phyloP scores from a whole-genome alignment of 1,140 invertebrate species.

The Tribolium castaneum region DNA sequence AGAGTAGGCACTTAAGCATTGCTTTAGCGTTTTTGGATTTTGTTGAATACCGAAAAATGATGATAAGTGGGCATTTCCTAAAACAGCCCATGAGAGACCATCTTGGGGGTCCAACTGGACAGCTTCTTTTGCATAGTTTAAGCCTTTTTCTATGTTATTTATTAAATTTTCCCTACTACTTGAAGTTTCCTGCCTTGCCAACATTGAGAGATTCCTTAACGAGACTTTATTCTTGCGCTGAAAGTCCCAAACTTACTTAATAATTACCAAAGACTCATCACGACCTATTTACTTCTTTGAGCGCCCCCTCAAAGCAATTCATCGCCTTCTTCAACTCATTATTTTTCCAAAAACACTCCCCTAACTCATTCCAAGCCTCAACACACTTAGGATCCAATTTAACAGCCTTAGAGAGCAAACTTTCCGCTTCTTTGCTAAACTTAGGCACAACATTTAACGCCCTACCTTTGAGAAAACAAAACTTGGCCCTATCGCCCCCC shows the following conservation, averaged over 20 bases:
- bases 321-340: constrained; percentile 83
- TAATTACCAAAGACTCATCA: constrained; percentile 13
- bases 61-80: constrained; percentile 88
- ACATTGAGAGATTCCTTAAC: constrained; percentile 86
- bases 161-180: constrained; percentile 69
- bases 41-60: constrained; percentile 83
- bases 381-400: constrained; percentile 86
- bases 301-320: constrained; percentile 86
- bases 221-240: constrained; percentile 84
- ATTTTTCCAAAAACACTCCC: constrained; percentile 92
- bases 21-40: constrained; percentile 77
- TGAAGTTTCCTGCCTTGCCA: constrained; percentile 76
- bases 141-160: constrained; percentile 77
- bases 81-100: constrained; percentile 85
- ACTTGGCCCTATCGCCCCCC: constrained; percentile 73
- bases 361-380: constrained; percentile 91
- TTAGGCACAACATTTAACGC: constrained; percentile 79
- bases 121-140: constrained; percentile 86
- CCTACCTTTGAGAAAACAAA: constrained; percentile 80
- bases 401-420: constrained; percentile 82
- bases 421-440: constrained; percentile 77
- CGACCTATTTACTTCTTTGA: constrained; percentile 76
- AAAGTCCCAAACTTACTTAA: constrained; percentile 54
- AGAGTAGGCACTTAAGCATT: constrained; percentile 82
- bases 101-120: constrained; percentile 84